A percentile compares a stretch with the other conserved stretches of the same genome.
These are phyloP conservation scores for Aphaenogaster ashmeadi DNA, from an alignment of 1,140 invertebrate genomes.

Conservation along the genomic window DNA sequence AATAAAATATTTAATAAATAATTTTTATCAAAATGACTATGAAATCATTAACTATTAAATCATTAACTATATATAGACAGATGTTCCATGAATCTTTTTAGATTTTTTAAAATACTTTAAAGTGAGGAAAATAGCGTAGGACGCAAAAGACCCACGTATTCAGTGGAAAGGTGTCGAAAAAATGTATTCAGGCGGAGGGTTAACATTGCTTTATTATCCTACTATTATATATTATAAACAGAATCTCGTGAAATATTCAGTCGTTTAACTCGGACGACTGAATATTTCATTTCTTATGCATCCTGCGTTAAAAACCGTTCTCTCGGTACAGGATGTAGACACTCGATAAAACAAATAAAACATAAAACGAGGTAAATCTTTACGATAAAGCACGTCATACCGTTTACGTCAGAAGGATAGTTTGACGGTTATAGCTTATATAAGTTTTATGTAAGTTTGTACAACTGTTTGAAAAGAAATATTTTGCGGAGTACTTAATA, in stretches of 20 bases:
- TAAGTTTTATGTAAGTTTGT: constrained; percentile 9
- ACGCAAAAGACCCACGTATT: too few species aligned
- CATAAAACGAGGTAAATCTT: constrained; percentile 17
- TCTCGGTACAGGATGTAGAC: not conserved
- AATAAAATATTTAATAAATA: too few species aligned
- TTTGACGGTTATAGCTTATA: not conserved
- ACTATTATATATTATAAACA: not conserved
- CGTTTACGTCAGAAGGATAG: not conserved
- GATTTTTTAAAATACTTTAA: too few species aligned
- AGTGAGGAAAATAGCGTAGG: too few species aligned
- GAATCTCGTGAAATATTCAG: constrained; percentile 16
- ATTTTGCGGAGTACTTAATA: not conserved
- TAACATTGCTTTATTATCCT: not conserved
- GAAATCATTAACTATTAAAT: too few species aligned
- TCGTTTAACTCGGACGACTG: not conserved
- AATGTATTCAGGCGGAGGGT: too few species aligned
- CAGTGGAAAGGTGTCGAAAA: too few species aligned
- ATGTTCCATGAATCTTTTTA: too few species aligned
- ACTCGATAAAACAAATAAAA: constrained; percentile 26
- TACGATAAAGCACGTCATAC: constrained; percentile 1
- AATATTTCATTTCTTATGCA: constrained; percentile 26
- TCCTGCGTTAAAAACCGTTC: not conserved
- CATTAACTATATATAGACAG: too few species aligned
- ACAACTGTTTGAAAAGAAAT: not conserved
- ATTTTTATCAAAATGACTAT: too few species aligned